Evolutionary conservation across 2,888 invertebrate species (phyloP), one percentile per base, ranked within the genome.

Genomic region (Hirtodrosophila duncani): DNA sequence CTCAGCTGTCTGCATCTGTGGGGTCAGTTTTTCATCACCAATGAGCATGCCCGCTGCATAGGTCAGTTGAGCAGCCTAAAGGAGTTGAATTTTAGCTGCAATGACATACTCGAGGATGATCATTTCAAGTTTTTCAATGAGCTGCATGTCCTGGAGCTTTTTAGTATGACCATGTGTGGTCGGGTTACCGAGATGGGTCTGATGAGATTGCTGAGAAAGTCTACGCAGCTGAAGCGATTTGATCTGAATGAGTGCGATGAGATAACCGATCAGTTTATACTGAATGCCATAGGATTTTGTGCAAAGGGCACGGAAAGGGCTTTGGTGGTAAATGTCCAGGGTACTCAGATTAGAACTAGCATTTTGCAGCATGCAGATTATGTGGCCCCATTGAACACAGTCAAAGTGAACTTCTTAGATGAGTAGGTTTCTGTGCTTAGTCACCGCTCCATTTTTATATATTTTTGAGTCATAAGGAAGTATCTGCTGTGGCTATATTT

Each of bases 91-190:
- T 69, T 58, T 46, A 34, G 43, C 13, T 61, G 62, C 13, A 77
- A 80, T 8, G 72, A 79, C 29, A 14, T 62, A 2, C 49, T 77
- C 1, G 69, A 67, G n/a, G 80, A 77, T 13, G 65, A 59, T 26
- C 78, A 77, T 14, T 65, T 77, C 4, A 51, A 53, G 39, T 60
- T 61, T 13, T 67, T 77, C 27, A 72, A 65, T 16, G 65, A 80
- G 1, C 39, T 77, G 5, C 29, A 10, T 1, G 5, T 30, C 7
- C 39, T 77, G 3, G 46, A 50, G 17, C 3, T 37, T 0, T 61
- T 72, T 2, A 43, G 44, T 0, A 1, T 77, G 11, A 38, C 44
- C 1, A 56, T 38, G 26, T 77, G 75, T 29, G 72, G 61, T 0
- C 45, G 41, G 2, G 48, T 80, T 18, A 55, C 59, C 1, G 77